These are phyloP conservation scores for Psittacula echo DNA, from an alignment of 2,797 vertebrate genomes.

Conservation along the genomic window DNA sequence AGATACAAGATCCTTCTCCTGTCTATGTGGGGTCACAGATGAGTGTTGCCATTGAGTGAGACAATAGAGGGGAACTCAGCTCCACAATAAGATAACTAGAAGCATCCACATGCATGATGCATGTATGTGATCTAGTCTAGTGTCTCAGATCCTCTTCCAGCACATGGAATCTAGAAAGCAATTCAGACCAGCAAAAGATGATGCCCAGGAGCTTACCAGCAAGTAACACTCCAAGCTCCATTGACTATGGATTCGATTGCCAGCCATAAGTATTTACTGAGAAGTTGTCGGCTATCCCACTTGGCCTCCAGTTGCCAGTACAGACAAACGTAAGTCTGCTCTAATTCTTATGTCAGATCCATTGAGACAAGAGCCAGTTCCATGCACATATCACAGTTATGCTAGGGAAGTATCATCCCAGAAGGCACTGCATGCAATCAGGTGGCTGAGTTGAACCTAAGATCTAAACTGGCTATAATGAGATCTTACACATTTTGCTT, in stretches of 20 bases:
- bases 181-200: neutral
- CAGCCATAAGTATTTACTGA: neutral
- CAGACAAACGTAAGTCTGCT: neutral
- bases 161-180: neutral
- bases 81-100: neutral
- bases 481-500: neutral
- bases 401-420: neutral
- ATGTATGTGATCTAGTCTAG: neutral
- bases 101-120: neutral
- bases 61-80: neutral
- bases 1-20: neutral
- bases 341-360: neutral
- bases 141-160: neutral
- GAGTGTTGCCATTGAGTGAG: neutral
- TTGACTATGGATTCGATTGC: neutral
- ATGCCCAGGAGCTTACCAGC: neutral
- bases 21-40: neutral
- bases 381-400: accelerated
- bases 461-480: neutral
- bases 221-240: neutral
- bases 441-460: neutral
- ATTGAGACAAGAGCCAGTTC: neutral
- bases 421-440: neutral
- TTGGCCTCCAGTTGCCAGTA: neutral
- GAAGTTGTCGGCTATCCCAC: neutral